These are phyloP conservation scores for Uloborus plumipes DNA, from an alignment of 2,888 invertebrate genomes.

Conservation along the genomic window DNA sequence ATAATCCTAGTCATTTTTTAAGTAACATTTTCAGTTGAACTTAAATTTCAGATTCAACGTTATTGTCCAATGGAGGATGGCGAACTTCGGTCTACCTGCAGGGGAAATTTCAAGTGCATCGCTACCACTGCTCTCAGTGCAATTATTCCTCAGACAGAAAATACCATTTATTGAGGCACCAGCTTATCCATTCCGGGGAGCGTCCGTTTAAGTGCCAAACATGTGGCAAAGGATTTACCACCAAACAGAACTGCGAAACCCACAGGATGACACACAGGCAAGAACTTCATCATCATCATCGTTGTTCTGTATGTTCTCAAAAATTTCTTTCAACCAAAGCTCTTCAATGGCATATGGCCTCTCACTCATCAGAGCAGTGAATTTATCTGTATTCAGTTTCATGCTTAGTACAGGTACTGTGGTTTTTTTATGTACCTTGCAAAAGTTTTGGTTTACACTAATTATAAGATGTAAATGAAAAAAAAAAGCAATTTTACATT, in stretches of 20 bases:
- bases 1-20: neutral
- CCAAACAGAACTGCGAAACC: constrained; percentile 59
- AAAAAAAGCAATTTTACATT: no score
- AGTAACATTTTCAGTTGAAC: neutral
- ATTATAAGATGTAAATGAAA: no score
- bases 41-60: constrained; percentile 30
- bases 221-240: constrained; percentile 57
- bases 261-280: constrained; percentile 37
- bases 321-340: constrained; percentile 32
- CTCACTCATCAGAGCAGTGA: constrained; percentile 10
- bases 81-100: constrained; percentile 28
- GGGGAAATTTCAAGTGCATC: constrained; percentile 23
- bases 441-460: no score
- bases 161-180: constrained; percentile 42
- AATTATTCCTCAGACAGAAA: constrained; percentile 49
- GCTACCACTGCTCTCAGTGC: constrained; percentile 43
- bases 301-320: constrained; percentile 39
- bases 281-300: neutral
- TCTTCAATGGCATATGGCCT: constrained; percentile 29
- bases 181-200: constrained; percentile 56
- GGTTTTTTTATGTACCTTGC: neutral
- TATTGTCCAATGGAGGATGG: constrained; percentile 39
- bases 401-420: neutral
- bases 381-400: neutral
- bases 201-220: constrained; percentile 46